These are phyloP conservation scores for Lycophotia porphyrea DNA, from an alignment of 2,888 invertebrate genomes.

Conservation along the genomic window DNA sequence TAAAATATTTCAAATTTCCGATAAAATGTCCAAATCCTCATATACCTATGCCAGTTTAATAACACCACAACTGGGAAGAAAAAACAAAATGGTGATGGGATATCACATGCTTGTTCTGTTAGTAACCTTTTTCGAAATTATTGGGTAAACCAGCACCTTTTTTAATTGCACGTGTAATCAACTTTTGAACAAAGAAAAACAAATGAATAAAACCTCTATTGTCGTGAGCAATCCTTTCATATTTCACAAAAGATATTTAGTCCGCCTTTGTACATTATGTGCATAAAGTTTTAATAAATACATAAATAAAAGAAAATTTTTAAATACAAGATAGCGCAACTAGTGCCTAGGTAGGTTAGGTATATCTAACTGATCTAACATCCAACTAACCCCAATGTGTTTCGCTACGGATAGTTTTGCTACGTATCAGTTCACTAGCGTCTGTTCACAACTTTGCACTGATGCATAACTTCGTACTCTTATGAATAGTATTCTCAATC, in stretches of 20 bases:
- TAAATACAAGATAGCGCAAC: not conserved
- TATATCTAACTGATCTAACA: slow-evolving; percentile 15
- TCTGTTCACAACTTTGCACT: slow-evolving; percentile 29
- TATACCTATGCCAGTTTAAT: not conserved
- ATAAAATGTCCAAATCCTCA: not conserved
- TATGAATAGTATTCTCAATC: slow-evolving; percentile 1
- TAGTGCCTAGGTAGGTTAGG: not conserved
- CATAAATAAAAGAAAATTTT: slow-evolving; percentile 36
- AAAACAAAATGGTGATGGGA: not conserved
- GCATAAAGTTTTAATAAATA: too few relatives aligned
- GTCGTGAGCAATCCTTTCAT: not conserved
- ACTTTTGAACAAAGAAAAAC: too few relatives aligned
- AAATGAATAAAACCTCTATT: too few relatives aligned
- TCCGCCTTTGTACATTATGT: too few relatives aligned
- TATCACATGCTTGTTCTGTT: not conserved
- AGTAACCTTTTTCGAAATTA: not conserved
- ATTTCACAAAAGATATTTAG: too few relatives aligned
- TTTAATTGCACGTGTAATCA: too few relatives aligned
- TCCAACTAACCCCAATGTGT: slow-evolving; percentile 31
- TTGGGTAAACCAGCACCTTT: too few relatives aligned
- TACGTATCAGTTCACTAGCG: slow-evolving; percentile 3
- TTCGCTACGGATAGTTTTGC: slow-evolving; percentile 39
- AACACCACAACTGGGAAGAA: not conserved
- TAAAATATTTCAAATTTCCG: not conserved
- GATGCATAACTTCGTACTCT: slow-evolving; percentile 20